Percentiles rank a stretch among this genome's conserved stretches.
Evolutionary conservation across 2,113 vertebrate species (phyloP).

Genomic region (Semicossyphus pulcher): DNA sequence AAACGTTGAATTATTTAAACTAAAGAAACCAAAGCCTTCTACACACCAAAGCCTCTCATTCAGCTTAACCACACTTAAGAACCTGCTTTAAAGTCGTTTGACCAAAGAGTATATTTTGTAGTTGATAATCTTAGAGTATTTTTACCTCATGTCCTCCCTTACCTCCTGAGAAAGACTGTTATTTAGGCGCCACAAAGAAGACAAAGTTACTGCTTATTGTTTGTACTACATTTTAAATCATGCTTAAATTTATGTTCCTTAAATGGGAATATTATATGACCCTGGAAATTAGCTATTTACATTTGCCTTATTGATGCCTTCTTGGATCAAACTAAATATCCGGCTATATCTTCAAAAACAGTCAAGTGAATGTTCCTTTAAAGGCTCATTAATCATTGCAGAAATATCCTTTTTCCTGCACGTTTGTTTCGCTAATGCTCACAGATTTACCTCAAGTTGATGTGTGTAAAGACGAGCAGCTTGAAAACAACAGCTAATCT

Average conservation of each 20-base stretch:
- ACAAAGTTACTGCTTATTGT: slow-evolving; percentile 13
- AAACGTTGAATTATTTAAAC: slow-evolving; percentile 58
- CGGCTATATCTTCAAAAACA: slow-evolving; percentile 31
- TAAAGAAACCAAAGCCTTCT: slow-evolving; percentile 76
- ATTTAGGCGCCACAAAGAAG: slow-evolving; percentile 13
- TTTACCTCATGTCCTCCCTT: slow-evolving; percentile 46
- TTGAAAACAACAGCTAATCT: slow-evolving; percentile 67
- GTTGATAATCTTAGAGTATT: slow-evolving; percentile 56
- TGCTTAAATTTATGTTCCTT: slow-evolving; percentile 20
- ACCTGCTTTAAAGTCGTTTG: slow-evolving; percentile 44
- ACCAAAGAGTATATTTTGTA: slow-evolving; percentile 79
- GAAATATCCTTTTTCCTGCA: neutral
- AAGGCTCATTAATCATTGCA: slow-evolving; percentile 41
- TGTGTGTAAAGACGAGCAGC: slow-evolving; percentile 64
- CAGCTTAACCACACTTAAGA: slow-evolving; percentile 53
- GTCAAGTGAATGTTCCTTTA: slow-evolving; percentile 45
- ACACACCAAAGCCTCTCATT: slow-evolving; percentile 66
- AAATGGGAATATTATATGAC: slow-evolving; percentile 25
- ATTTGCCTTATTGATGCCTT: slow-evolving; percentile 73
- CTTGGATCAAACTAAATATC: slow-evolving; percentile 51
- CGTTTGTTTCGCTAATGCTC: slow-evolving; percentile 5
- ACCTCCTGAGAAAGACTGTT: slow-evolving; percentile 66
- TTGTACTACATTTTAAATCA: slow-evolving; percentile 3
- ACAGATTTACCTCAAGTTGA: slow-evolving; percentile 62
- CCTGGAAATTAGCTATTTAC: slow-evolving; percentile 28